Evolutionary conservation across 2,888 invertebrate genomes (phyloP).

Genomic region (Aspidiotus destructor): DNA sequence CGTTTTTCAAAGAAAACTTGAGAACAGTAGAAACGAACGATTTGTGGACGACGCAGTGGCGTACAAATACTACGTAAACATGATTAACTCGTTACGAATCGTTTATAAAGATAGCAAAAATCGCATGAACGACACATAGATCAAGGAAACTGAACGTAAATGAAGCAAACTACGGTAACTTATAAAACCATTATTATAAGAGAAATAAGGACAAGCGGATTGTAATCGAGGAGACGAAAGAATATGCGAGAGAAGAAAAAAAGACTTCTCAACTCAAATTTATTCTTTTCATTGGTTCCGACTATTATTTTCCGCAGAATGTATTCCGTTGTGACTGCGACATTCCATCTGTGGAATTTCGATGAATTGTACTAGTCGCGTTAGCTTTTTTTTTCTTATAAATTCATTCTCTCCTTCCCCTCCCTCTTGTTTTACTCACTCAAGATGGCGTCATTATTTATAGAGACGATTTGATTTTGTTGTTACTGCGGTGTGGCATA

Average conservation of each 20-base stretch:
- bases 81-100: constrained; percentile 29
- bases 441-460: not conserved
- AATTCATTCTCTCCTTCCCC: constrained; percentile 16
- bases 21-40: not conserved
- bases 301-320: constrained; percentile 15
- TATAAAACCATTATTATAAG: not conserved
- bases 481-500: not conserved
- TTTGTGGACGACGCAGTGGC: not conserved
- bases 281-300: constrained; percentile 1
- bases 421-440: not conserved
- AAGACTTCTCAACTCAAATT: not conserved
- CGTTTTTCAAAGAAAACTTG: not conserved
- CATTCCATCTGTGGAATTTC: constrained; percentile 25
- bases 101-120: constrained; percentile 28
- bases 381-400: constrained; percentile 12
- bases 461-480: not conserved
- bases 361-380: constrained; percentile 28
- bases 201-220: too few relatives aligned
- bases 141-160: constrained; percentile 9
- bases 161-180: constrained; percentile 3
- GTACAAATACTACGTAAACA: constrained; percentile 19
- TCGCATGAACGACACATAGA: constrained; percentile 20
- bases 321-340: constrained; percentile 27
- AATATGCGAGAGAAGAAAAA: not conserved
- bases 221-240: not conserved